Evolutionary conservation across 2,888 invertebrate genomes (phyloP), one percentile per base, ranked within the genome.

Genomic region (Sesia bembeciformis): DNA sequence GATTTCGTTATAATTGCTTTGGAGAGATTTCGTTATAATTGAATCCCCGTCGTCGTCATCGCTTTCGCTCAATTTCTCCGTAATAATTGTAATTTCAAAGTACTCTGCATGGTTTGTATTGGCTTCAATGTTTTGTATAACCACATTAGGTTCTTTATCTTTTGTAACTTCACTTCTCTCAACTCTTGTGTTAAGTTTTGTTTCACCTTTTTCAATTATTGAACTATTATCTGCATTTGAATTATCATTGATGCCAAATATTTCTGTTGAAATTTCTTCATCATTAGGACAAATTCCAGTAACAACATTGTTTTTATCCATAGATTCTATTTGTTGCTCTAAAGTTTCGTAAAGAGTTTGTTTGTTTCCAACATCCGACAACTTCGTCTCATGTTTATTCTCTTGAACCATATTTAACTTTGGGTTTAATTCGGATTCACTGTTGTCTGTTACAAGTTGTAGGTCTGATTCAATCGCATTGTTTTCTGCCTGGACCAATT

Each of bases 61-160:
- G n/a, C 60, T 65, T 58, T 84, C 83, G 0, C 79, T 77, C 4
- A 81, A 53, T 56, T 79, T 77, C 64, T 85, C 85, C 2, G 80
- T 73, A n/a, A 78, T 74, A 7, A 84, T 69, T 0, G 81, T 82
- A 0, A 83, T 70, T 74, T 84, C 80, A 43, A 78, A 76, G 51
- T 67, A 67, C 53, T 71, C 64, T 4, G 68, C 64, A 4, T 60
- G 57, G 23, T 62, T 65, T 5, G 60, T 69, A 53, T 65, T 57
- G 39, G 68, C 64, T 46, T 65, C 60, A 3, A 7, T 38, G 6
- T 50, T 7, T 50, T 39, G 46, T 4, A 4, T 7, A 8, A 46
- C 46, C n/a, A 8, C 23, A 6, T 46, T 46, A 4, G 4, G 8
- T 46, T 39, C 50, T 50, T 8, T 7, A 38, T 50, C 7, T 50